phyloP scores from a whole-genome alignment of 1,140 invertebrate genomes.

The Pogonus chalceus region DNA sequence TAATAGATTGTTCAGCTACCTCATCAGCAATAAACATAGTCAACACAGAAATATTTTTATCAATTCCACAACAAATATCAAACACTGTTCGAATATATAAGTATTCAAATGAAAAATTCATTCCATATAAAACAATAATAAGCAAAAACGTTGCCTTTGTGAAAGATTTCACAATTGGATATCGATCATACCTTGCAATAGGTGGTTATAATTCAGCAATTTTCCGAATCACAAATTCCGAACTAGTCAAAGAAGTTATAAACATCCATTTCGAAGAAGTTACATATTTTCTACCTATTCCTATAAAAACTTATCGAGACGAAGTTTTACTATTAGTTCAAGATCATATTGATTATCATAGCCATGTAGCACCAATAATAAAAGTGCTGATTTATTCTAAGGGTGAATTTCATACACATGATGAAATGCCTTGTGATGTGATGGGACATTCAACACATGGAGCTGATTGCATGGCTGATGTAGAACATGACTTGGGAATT shows the following conservation, averaged over 20 bases:
- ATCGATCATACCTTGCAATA: slow-evolving; percentile 36
- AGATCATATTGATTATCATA: slow-evolving; percentile 34
- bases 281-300: slow-evolving; percentile 34
- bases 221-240: slow-evolving; percentile 32
- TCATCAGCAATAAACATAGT: slow-evolving; percentile 11
- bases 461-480: slow-evolving; percentile 34
- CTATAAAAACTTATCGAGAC: slow-evolving; percentile 37
- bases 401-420: slow-evolving; percentile 35
- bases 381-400: slow-evolving; percentile 41
- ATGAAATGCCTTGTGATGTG: slow-evolving; percentile 34
- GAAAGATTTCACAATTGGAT: slow-evolving; percentile 33
- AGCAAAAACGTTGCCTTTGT: slow-evolving; percentile 14
- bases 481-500: slow-evolving; percentile 26
- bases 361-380: slow-evolving; percentile 33
- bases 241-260: slow-evolving; percentile 24
- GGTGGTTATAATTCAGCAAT: slow-evolving; percentile 35
- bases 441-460: slow-evolving; percentile 27
- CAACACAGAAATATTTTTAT: slow-evolving; percentile 15
- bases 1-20: slow-evolving; percentile 6
- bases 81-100: slow-evolving; percentile 21
- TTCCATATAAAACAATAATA: slow-evolving; percentile 14
- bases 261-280: slow-evolving; percentile 23
- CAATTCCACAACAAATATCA: slow-evolving; percentile 20
- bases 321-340: slow-evolving; percentile 41
- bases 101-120: slow-evolving; percentile 18